Percentiles rank a stretch among this genome's conserved stretches.
Evolutionary conservation across 2,113 vertebrate genomes (phyloP).

Genomic region (Excalfactoria chinensis): DNA sequence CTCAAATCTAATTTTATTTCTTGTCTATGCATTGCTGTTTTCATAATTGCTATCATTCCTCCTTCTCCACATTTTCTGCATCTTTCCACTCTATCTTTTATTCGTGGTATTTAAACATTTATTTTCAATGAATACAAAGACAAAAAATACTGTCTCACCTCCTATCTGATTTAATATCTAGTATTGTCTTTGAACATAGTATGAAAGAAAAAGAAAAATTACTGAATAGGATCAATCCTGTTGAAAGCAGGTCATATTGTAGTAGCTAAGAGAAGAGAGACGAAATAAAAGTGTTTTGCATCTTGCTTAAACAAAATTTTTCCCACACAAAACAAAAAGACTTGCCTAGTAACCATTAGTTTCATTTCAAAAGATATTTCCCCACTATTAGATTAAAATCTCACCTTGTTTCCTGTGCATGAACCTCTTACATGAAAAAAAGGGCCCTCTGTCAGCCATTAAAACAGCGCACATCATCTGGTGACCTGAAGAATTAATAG

Average conservation of each 20-base stretch:
- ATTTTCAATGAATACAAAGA: background rate
- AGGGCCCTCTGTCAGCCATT: background rate
- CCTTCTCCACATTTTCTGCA: background rate
- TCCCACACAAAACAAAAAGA: background rate
- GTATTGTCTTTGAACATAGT: background rate
- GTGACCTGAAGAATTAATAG: background rate
- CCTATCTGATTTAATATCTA: background rate
- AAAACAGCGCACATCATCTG: background rate
- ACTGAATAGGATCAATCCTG: background rate
- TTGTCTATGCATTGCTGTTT: background rate
- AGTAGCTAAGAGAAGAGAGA: background rate
- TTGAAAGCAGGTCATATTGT: background rate
- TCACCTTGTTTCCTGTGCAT: background rate
- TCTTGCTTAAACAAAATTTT: background rate
- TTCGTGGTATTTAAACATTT: background rate
- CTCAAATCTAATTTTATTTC: background rate
- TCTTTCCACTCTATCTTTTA: background rate
- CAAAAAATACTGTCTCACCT: background rate
- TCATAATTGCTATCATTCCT: background rate
- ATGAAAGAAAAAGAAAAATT: background rate
- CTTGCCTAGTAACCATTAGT: background rate
- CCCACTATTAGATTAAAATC: background rate
- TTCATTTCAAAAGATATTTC: background rate
- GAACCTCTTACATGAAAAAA: background rate
- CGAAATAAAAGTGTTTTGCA: background rate